Evolutionary conservation across 2,888 invertebrate species (phyloP).

Genomic region (Zygogramma bicolorata): DNA sequence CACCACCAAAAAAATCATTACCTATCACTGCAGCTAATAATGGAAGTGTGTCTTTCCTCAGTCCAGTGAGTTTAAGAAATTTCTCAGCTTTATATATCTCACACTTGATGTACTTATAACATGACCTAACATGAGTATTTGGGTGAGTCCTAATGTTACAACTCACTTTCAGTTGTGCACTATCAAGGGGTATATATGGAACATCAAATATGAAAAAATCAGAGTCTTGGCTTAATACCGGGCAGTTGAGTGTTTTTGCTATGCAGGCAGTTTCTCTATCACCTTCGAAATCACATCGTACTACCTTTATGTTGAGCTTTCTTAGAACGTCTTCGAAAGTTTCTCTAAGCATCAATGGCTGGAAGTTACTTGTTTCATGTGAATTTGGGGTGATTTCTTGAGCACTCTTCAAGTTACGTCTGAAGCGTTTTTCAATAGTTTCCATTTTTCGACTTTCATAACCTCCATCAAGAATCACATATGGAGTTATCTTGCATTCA

Average conservation of each 20-base stretch:
- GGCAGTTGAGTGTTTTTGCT: conserved; percentile 82
- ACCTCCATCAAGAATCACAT: conserved; percentile 83
- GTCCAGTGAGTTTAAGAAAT: conserved; percentile 75
- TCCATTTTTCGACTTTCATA: conserved; percentile 67
- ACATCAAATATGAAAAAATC: conserved; percentile 94
- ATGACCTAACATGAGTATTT: conserved; percentile 28
- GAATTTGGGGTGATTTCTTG: conserved; percentile 71
- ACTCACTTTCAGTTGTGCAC: conserved; percentile 69
- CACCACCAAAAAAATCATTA: conserved; percentile 76
- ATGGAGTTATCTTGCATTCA: conserved; percentile 78
- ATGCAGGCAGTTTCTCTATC: conserved; percentile 89
- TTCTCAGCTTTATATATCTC: conserved; percentile 80
- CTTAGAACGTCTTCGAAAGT: conserved; percentile 79
- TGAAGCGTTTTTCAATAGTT: conserved; percentile 53
- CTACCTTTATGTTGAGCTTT: conserved; percentile 75
- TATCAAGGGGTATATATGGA: conserved; percentile 82
- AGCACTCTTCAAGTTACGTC: conserved; percentile 49
- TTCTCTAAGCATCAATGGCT: conserved; percentile 81
- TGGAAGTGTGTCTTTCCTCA: conserved; percentile 75
- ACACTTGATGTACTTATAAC: conserved; percentile 72
- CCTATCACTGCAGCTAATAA: conserved; percentile 87
- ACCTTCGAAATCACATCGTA: conserved; percentile 88
- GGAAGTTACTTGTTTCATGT: conserved; percentile 71
- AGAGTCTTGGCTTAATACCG: conserved; percentile 92
- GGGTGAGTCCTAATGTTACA: conserved; percentile 26